Conservation (phyloP, 2,888 invertebrate species). For the Scaeva pyrastri region DNA sequence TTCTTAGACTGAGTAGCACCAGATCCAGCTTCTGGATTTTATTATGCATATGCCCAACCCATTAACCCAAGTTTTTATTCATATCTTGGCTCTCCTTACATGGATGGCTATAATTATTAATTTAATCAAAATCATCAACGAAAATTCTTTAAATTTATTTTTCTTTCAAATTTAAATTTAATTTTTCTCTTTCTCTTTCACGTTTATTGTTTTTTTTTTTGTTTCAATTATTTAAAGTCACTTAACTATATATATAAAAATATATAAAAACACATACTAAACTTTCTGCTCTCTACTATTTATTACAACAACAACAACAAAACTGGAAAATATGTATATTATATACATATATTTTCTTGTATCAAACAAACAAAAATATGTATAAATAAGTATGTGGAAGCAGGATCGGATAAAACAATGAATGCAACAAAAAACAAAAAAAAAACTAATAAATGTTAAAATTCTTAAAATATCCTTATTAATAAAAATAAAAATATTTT, state of each 20-base stretch:
- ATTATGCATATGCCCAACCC: slow-evolving; percentile 87
- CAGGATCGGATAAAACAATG: slow-evolving; percentile 83
- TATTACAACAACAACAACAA: slow-evolving; percentile 73
- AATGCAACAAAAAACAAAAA: slow-evolving; percentile 76
- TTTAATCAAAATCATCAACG: slow-evolving; percentile 32
- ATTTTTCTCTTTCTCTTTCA: slow-evolving; percentile 34
- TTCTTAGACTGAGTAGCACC: slow-evolving; percentile 95
- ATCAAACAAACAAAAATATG: slow-evolving; percentile 74
- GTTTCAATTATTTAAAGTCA: background rate
- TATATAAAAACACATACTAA: slow-evolving; percentile 67
- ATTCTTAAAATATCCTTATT: slow-evolving; percentile 39
- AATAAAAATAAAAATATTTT: slow-evolving; percentile 12
- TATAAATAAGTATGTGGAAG: slow-evolving; percentile 81
- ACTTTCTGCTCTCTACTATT: slow-evolving; percentile 74
- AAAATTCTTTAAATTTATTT: background rate
- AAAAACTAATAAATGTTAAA: slow-evolving; percentile 51
- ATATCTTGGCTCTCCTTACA: slow-evolving; percentile 85
- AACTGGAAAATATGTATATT: slow-evolving; percentile 61
- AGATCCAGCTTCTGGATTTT: slow-evolving; percentile 90
- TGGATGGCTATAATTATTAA: slow-evolving; percentile 85
- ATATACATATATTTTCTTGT: slow-evolving; percentile 64
- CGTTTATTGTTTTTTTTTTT: background rate
- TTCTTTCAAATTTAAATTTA: background rate
- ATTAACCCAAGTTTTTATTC: slow-evolving; percentile 90
- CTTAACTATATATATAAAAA: slow-evolving; percentile 32